phyloP scores from a whole-genome alignment of 2,113 vertebrate genomes.

The Nyctereutes procyonoides region DNA sequence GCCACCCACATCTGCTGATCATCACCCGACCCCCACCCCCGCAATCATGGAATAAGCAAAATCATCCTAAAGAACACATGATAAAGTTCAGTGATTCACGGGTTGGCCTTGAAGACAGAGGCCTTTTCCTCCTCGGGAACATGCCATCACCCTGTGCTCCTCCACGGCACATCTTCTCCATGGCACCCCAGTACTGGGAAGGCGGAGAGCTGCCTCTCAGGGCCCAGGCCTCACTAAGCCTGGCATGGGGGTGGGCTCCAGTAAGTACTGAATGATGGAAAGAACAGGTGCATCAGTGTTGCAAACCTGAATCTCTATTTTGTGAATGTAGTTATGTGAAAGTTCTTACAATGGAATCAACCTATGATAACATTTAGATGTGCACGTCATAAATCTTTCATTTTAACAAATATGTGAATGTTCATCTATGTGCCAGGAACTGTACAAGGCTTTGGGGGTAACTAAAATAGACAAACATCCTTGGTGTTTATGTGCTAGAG shows the following conservation, averaged over 20 bases:
- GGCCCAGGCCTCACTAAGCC: neutral
- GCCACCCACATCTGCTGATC: neutral
- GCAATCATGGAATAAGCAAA: neutral
- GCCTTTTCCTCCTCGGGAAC: neutral
- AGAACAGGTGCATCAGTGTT: neutral
- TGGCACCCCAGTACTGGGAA: rapidly evolving
- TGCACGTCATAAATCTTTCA: neutral
- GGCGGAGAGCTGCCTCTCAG: neutral
- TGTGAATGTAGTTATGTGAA: neutral
- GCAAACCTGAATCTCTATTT: neutral
- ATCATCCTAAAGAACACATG: neutral
- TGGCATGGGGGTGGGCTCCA: neutral
- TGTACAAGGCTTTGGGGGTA: neutral
- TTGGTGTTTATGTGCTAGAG: neutral
- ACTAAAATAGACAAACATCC: neutral
- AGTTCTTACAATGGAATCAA: neutral
- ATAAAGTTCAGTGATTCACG: neutral
- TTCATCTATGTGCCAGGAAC: neutral
- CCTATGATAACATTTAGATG: neutral
- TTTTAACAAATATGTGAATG: neutral
- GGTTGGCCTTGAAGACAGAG: rapidly evolving
- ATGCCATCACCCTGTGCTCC: rapidly evolving
- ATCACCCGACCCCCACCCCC: neutral
- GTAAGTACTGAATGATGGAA: neutral
- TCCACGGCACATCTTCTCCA: rapidly evolving